Evolutionary conservation across 2,113 vertebrate genomes (phyloP), one percentile per base, ranked within the genome.

Genomic region (Lethenteron reissneri): DNA sequence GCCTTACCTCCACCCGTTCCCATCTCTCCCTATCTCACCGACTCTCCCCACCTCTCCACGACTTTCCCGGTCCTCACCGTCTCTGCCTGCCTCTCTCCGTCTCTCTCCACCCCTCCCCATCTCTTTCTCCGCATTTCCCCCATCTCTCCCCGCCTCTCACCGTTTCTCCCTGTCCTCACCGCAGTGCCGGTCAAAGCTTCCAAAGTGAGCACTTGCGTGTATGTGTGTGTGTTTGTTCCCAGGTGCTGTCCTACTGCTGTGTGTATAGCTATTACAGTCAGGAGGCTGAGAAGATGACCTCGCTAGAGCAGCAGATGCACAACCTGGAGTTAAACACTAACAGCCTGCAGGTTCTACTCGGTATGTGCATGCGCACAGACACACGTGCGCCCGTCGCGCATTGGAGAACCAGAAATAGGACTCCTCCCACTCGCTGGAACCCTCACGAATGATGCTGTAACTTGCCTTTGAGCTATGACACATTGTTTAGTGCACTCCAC

Each of bases 181-280:
- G 41, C 41, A 41, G 41, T 41, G 41, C 41, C 41, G 41, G 41
- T 41, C 41, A 41, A 41, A 41, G 41, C 41, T 41, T 41, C 41
- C 41, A 41, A 41, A 41, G 41, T 41, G 41, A 41, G 41, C 41
- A 41, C 41, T 41, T 41, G 41, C 41, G 19, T 7, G 70, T 11
- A 3, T 17, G 2, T 17, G 70, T 72, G 56, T 15, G 0, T 41
- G 12, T 72, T 41, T 41, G 41, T 41, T 41, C 41, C 41, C 74
- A 96, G 92, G 90, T 95, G 70, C 81, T 96, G 79, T 89, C 89
- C 72, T 97, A 97, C 73, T 85, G 87, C 70, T 94, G 90, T 12
- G 87, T 97, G 73, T 97, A 97, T 81, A 92, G 88, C 77, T 97
- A 94, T 78, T 97, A 97, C 75, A 97, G 85, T 76, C 90, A 94